Conservation (phyloP, 2,113 vertebrate genomes). For the Arizona elegans region DNA sequence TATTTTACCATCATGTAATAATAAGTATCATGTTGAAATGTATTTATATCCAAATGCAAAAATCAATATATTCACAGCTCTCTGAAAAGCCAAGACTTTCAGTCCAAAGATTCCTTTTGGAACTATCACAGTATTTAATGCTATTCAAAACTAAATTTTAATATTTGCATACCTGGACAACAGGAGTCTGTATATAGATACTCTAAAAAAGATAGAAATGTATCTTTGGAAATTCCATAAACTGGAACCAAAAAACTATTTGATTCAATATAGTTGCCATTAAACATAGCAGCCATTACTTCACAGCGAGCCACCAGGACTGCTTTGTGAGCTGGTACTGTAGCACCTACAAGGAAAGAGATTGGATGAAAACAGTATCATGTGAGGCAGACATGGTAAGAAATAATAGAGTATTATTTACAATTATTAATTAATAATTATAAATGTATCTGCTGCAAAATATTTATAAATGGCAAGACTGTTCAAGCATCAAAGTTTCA, state of each 20-base stretch:
- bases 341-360: conserved; percentile 70
- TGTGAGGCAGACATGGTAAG: neutral
- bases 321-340: conserved; percentile 89
- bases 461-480: neutral
- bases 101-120: neutral
- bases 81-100: neutral
- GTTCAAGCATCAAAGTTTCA: neutral
- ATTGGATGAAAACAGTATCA: conserved; percentile 1
- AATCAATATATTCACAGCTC: neutral
- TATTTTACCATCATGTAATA: neutral
- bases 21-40: neutral
- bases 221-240: conserved; percentile 92
- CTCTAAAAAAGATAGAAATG: conserved; percentile 93
- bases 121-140: neutral
- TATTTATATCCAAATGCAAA: neutral
- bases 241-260: conserved; percentile 89
- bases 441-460: neutral
- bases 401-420: neutral
- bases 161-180: conserved; percentile 83
- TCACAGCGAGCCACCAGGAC: conserved; percentile 92
- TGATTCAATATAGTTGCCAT: conserved; percentile 91
- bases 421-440: neutral
- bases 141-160: neutral
- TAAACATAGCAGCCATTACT: conserved; percentile 98
- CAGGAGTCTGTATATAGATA: conserved; percentile 96